Base-by-base conservation (phyloP, 1,140 invertebrate genomes). In the Drosophila tani region DNA sequence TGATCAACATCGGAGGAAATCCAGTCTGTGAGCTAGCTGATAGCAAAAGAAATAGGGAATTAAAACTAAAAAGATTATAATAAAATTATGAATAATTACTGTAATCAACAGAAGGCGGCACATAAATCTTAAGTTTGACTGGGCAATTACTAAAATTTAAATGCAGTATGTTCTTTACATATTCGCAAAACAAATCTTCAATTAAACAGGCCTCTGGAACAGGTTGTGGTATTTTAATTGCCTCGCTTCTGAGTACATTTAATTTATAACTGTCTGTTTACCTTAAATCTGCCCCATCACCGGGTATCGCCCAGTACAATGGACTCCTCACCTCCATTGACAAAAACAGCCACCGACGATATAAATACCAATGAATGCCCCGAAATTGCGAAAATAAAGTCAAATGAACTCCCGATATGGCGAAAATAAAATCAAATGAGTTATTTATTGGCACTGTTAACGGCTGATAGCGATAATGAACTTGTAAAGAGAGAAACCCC, bases 401-500 rank as follows among this genome's bases (percentile, higher is more conserved):
- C 53, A 15, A 50, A 19, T 59, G 21, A 59, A 24, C 21, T 24
- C 15, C 9, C 15, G 27, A 50, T 43, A 40, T 32, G 43, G 38
- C 11, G 9, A 41, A 43, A 57, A 69, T 35, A 57, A 70, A 70
- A 58, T 40, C 53, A 15, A 50, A 19, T 59, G 21, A 59, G 21
- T 71, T 50, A 40, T 55, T 46, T 40, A 59, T 41, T 55, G 45
- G 43, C 65, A 46, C 46, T 43, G 21, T 62, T 45, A 32, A 9
- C 29, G 8, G 41, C 47, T 49, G 63, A 77, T 57, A 59, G 71
- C 51, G 84, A 68, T 90, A 81, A 84, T 87, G 84, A 90, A 87
- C 85, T 82, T 87, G 79, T 65, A 86, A 82, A 45, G 19, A 69
- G 63, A 19, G 21, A 38, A 49, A 66, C n/a, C 40, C 24, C 45